Conservation (phyloP, 2,888 invertebrate species). For the Plebejus argus region DNA sequence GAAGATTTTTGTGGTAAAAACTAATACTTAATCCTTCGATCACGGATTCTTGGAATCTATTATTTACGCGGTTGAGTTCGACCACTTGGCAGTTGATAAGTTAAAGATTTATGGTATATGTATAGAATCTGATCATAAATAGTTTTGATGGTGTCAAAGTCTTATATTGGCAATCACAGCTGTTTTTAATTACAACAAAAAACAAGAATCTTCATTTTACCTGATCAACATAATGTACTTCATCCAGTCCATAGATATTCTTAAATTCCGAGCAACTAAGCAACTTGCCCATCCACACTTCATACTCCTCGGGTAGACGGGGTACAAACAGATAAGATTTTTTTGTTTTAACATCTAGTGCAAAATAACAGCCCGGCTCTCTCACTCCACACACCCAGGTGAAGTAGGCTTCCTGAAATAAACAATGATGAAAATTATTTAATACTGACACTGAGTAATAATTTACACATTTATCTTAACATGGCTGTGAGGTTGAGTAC, state of each 20-base stretch:
- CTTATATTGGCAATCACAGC: too few relatives aligned
- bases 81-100: too few relatives aligned
- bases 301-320: slow-evolving; percentile 90
- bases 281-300: slow-evolving; percentile 96
- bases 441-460: background rate
- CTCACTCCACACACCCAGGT: slow-evolving; percentile 97
- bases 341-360: slow-evolving; percentile 86
- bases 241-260: slow-evolving; percentile 90
- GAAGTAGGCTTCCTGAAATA: slow-evolving; percentile 94
- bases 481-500: too few relatives aligned
- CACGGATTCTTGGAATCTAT: too few relatives aligned
- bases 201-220: slow-evolving; percentile 64
- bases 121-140: too few relatives aligned
- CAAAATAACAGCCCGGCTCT: slow-evolving; percentile 95
- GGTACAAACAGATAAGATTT: slow-evolving; percentile 91
- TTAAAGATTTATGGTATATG: too few relatives aligned
- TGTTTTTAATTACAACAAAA: background rate
- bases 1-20: too few relatives aligned
- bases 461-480: too few relatives aligned
- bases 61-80: too few relatives aligned
- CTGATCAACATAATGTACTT: slow-evolving; percentile 90
- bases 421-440: background rate
- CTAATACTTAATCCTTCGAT: too few relatives aligned
- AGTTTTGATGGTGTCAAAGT: background rate
- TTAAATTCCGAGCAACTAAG: slow-evolving; percentile 86